phyloP scores from a whole-genome alignment of 2,113 vertebrate species.

The Falco punctatus region DNA sequence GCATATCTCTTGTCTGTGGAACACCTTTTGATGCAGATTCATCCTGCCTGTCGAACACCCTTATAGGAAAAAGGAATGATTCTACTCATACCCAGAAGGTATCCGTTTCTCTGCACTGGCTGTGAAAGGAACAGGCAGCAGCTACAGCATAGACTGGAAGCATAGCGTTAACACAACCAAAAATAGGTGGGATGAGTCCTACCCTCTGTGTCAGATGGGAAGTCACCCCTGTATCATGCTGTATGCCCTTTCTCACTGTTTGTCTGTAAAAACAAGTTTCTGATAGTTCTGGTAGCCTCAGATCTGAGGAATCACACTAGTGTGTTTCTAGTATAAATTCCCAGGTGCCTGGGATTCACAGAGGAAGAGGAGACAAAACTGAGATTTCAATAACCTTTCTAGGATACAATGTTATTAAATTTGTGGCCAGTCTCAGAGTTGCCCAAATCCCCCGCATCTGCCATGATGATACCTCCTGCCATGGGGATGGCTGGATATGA shows the following conservation, averaged over 20 bases:
- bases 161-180: background rate
- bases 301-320: background rate
- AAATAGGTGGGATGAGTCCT: constrained; percentile 8
- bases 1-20: background rate
- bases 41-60: background rate
- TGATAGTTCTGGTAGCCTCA: background rate
- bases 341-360: background rate
- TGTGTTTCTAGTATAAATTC: background rate
- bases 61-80: background rate
- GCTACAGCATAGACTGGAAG: background rate
- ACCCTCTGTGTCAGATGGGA: background rate
- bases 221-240: background rate
- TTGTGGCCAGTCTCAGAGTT: background rate
- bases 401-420: background rate
- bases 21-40: constrained; percentile 6
- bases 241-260: background rate
- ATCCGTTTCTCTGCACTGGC: background rate
- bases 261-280: background rate
- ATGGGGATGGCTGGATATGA: background rate
- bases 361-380: background rate
- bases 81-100: background rate
- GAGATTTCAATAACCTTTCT: background rate
- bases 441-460: background rate
- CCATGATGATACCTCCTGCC: background rate
- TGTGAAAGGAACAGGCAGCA: background rate